phyloP scores from a whole-genome alignment of 2,888 invertebrate species.

The Serrognathus titanus region DNA sequence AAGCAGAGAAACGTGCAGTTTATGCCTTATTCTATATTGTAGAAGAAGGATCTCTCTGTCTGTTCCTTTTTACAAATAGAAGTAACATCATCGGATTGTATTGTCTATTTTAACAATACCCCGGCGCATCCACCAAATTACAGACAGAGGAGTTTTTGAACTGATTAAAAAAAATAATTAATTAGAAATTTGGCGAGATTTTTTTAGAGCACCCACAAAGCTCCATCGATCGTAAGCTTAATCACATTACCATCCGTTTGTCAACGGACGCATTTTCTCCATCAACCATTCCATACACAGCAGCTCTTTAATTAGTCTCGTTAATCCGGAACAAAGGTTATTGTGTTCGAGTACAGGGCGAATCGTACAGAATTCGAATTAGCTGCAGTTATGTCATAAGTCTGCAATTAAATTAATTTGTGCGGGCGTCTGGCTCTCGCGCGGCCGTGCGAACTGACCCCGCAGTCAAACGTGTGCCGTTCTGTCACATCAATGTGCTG shows the following conservation, averaged over 20 bases:
- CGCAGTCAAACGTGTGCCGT: slow-evolving; percentile 34
- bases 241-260: neutral
- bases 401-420: slow-evolving; percentile 5
- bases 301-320: slow-evolving; percentile 26
- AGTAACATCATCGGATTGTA: no score
- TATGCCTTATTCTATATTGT: no score
- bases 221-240: no score
- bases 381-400: slow-evolving; percentile 6
- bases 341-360: slow-evolving; percentile 6
- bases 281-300: slow-evolving; percentile 3
- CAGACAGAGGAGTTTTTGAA: no score
- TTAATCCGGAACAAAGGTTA: slow-evolving; percentile 26
- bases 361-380: slow-evolving; percentile 11
- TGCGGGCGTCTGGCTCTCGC: neutral
- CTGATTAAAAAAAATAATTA: no score
- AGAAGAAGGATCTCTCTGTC: no score
- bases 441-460: neutral
- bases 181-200: no score
- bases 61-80: no score
- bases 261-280: slow-evolving; percentile 2
- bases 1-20: no score
- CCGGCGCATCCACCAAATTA: no score
- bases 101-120: no score
- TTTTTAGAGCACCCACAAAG: no score
- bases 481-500: slow-evolving; percentile 41